A percentile compares a stretch with the other conserved stretches of the same genome.
These are phyloP conservation scores for Leptarthrus brevirostris DNA, from an alignment of 2,888 invertebrate genomes.

Conservation along the genomic window DNA sequence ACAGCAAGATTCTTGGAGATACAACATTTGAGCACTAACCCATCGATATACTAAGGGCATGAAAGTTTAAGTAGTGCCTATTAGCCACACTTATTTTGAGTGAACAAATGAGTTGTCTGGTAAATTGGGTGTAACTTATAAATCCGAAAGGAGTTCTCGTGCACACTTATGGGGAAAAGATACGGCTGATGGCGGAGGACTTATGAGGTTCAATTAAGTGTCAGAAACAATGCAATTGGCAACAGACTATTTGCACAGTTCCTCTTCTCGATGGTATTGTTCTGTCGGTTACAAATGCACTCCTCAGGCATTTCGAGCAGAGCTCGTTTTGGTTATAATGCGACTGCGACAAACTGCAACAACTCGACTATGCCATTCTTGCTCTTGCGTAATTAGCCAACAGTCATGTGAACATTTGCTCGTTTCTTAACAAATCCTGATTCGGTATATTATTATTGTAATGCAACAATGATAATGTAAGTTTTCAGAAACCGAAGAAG, in stretches of 20 bases:
- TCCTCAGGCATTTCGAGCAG: slow-evolving; percentile 42
- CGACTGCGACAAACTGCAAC: slow-evolving; percentile 43
- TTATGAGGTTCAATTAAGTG: slow-evolving; percentile 46
- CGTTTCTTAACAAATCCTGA: slow-evolving; percentile 43
- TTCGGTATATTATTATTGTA: slow-evolving; percentile 43
- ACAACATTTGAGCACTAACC: too few species aligned
- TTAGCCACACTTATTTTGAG: neutral
- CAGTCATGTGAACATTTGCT: slow-evolving; percentile 36
- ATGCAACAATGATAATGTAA: neutral
- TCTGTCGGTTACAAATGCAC: slow-evolving; percentile 46
- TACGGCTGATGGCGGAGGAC: slow-evolving; percentile 34
- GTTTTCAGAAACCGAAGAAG: neutral
- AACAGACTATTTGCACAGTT: slow-evolving; percentile 46
- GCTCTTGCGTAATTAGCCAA: slow-evolving; percentile 45
- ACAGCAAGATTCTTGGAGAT: too few species aligned
- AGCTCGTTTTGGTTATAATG: slow-evolving; percentile 46
- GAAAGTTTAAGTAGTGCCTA: too few species aligned
- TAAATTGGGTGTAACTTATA: neutral
- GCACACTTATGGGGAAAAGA: neutral
- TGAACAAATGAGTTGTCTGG: neutral
- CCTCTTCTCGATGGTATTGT: slow-evolving; percentile 44
- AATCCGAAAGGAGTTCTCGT: neutral
- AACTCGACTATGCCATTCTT: slow-evolving; percentile 38
- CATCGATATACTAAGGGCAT: too few species aligned
- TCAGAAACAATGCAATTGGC: slow-evolving; percentile 48